Base-by-base conservation (phyloP, 2,113 vertebrate species). In the Brachypodius melanocephalos region DNA sequence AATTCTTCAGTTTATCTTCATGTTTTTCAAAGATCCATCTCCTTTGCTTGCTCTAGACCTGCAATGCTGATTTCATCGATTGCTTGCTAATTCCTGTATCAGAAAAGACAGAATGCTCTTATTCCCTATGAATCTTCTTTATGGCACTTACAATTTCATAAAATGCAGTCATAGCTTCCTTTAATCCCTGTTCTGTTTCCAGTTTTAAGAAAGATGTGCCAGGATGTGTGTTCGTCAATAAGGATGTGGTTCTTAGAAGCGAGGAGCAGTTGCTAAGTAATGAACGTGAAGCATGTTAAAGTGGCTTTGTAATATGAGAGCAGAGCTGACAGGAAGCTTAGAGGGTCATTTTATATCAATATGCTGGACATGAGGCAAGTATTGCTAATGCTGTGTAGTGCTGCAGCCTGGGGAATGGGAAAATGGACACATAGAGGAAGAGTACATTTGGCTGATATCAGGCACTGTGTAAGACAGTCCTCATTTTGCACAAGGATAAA, bases 241-340 rank as follows among this genome's bases (percentile, higher is more conserved):
- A 67, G 77, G 74, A 90, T 83, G 82, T 16, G 29, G 83, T 88
- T 92, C 78, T 68, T 61, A 52, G 66, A 93, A 79, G 79, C 59
- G 48, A 68, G 54, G 83, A 85, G 58, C 67, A 93, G 73, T 79
- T 91, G 62, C 81, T 94, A 93, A 91, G 90, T 94, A 93, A 62
- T 94, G 85, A 83, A 69, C 24, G 7, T 52, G 83, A 88, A 48
- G 32, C 82, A 38, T 19, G 16, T 57, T 68, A 22, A 85, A 92
- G 45, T 74, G 57, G 62, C 73, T 88, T 80, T 88, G 74, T 94
- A 80, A 83, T 73, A 73, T 0, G 22, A 77, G 49, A 88, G 46
- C 40, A 65, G 42, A 76, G 88, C 45, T 79, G 66, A 59, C 38
- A 57, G 82, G 67, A 92, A 85, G 86, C 54, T 85, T 82, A 75